Evolutionary conservation across 2,888 invertebrate species (phyloP), one percentile per base, ranked within the genome.

Genomic region (Chaetogeoica ovagalla): DNA sequence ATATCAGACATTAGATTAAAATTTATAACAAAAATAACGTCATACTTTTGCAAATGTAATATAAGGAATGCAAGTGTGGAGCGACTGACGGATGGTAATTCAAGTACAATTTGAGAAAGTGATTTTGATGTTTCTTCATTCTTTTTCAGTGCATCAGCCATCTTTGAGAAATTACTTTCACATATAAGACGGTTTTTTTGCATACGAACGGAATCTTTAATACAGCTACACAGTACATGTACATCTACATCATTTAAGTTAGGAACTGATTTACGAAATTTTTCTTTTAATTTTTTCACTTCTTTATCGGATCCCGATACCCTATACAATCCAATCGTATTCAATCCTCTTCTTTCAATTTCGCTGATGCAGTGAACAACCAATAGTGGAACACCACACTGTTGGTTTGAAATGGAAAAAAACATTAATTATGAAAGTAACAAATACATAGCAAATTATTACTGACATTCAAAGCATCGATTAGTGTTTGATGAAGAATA

Each of bases 311-410:
- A 90, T 37, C 97, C 98, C 71, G 96, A 94, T 59, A 98, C 90
- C 70, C 98, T 90, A 87, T 99, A 99, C 6, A 99, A 87, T 1
- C 98, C 98, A 65, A 94, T 90, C 87, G 96, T 96, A 30, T 86
- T 88, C 63, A 98, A 89, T 0, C 97, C 97, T 13, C 97, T 89
- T 30, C 91, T 89, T 88, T 99, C 98, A 68, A 99, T 91, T 87
- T 98, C 98, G 85, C 94, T 95, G 59, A 97, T 90, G 86, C 98
- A 98, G 85, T 98, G 96, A 71, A 98, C 94, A 83, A 98, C 90
- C 9, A 98, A 86, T 0, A 95, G 93, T 0, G 98, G 98, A 19
- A 99, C 94, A 37, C 68, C 71, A 69, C 59, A 82, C 69, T 69
- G 13, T n/a, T 3, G 8, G 17, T 55, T 55, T 30, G 30, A 57